Conservation (phyloP, 2,797 vertebrate genomes). For the Macroramphosus scolopax region DNA sequence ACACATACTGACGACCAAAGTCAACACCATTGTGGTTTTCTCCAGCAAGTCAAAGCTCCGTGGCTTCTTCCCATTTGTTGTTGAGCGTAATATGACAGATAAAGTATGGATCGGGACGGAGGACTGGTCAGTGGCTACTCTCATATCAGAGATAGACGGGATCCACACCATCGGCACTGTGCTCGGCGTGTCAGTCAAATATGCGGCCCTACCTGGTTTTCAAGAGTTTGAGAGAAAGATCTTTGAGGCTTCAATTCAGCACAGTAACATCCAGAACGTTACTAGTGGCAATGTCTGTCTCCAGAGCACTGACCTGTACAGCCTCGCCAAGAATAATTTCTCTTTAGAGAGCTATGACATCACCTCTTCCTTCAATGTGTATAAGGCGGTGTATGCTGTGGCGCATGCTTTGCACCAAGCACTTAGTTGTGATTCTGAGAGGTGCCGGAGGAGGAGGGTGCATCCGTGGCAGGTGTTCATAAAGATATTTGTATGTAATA, state of each 20-base stretch:
- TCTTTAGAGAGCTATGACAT: constrained; percentile 61
- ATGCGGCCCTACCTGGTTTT: constrained; percentile 69
- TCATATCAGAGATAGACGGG: constrained; percentile 66
- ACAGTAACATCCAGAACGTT: background rate
- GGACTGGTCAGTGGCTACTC: constrained; percentile 79
- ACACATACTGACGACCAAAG: constrained; percentile 66
- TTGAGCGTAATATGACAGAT: constrained; percentile 70
- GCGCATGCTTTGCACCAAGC: constrained; percentile 79
- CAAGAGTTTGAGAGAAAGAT: constrained; percentile 67
- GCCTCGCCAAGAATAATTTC: constrained; percentile 44
- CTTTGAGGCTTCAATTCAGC: constrained; percentile 25
- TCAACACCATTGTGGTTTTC: constrained; percentile 79
- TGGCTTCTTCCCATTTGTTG: constrained; percentile 71
- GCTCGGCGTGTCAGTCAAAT: constrained; percentile 76
- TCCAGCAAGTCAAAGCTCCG: constrained; percentile 70
- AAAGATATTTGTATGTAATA: no score
- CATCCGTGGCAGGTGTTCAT: constrained; percentile 81
- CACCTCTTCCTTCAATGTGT: constrained; percentile 77
- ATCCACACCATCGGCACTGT: constrained; percentile 79
- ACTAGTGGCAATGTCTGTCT: constrained; percentile 52
- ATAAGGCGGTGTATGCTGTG: constrained; percentile 80
- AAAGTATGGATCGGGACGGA: constrained; percentile 85
- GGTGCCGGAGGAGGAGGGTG: constrained; percentile 63
- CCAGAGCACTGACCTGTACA: constrained; percentile 58
- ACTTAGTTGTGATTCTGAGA: constrained; percentile 69